These are phyloP conservation scores for Lasius fuliginosus DNA, from an alignment of 2,888 invertebrate genomes.

Conservation along the genomic window DNA sequence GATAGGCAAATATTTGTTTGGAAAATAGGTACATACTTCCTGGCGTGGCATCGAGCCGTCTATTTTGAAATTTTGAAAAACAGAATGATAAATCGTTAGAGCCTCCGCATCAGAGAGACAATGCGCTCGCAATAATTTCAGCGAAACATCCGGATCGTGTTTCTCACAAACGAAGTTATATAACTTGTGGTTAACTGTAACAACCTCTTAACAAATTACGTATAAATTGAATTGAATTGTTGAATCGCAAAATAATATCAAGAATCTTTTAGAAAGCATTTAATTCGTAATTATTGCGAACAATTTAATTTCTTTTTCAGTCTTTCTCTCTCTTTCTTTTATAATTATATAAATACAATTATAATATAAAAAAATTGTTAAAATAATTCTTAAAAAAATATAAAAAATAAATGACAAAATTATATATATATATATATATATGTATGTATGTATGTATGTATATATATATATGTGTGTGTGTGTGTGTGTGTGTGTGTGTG, in stretches of 20 bases:
- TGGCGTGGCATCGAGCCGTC: conserved; percentile 9
- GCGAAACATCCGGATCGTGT: not conserved
- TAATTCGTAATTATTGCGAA: not conserved
- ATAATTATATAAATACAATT: not conserved
- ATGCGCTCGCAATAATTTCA: not conserved
- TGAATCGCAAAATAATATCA: not conserved
- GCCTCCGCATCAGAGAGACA: not conserved
- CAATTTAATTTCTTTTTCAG: not conserved
- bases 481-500: no score
- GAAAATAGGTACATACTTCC: not conserved
- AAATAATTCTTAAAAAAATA: not conserved
- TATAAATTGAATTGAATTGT: not conserved
- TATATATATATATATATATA: not conserved
- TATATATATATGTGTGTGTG: no score
- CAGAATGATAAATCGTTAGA: conserved; percentile 29
- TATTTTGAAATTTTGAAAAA: conserved; percentile 51
- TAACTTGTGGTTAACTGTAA: not conserved
- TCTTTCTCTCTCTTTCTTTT: not conserved
- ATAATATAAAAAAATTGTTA: not conserved
- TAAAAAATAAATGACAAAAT: not conserved
- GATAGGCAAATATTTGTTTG: conserved; percentile 59
- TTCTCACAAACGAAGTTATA: not conserved
- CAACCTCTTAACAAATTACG: not conserved
- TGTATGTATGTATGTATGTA: not conserved
- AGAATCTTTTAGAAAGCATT: not conserved